Evolutionary conservation across 2,797 vertebrate genomes (phyloP), one percentile per base, ranked within the genome.

Genomic region (Sebastolobus altivelis): DNA sequence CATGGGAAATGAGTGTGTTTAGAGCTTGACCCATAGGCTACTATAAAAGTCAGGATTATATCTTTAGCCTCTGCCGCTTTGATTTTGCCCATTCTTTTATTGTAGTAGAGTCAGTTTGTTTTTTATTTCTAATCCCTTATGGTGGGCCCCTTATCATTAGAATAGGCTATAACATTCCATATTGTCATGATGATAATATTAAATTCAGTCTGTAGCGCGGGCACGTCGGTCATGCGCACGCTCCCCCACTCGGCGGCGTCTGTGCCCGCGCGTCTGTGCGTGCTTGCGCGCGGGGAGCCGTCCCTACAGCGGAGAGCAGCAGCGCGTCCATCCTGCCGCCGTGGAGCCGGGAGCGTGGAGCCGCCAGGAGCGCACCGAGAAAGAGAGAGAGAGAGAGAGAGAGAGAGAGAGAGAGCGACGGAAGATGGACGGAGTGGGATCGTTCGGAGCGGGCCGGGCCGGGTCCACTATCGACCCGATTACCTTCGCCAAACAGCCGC

Each of bases 371-470:
- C 77, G 78, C 85, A 89, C 78, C 52, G 71, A 72, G 70, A 65
- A 67, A 79, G 84, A 65, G 71, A 79, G 84, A 79, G 85, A 61
- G 71, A 83, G 76, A 71, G 94, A 96, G 38, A 55, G 71, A 68
- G 35, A 72, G 5, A 65, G 9, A 29, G 27, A 80, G 67, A 65
- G 70, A 78, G 84, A 79, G 85, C 58, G 71, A 84, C 76, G 70
- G 95, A 96, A 94, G 93, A 99, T 99, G 98, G 98, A 99, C 94
- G 98, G 97, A 93, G 97, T 97, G 88, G 96, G 96, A 87, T 98
- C 98, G 83, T 99, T 98, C 83, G 98, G 98, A 92, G 98, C 97
- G 78, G 98, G 98, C 72, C 95, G 96, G 86, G 93, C 97, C 65
- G 98, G 98, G 86, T 89, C 96, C 77, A 94, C 91, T 35, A 79